Base-by-base conservation (phyloP, 2,888 invertebrate species). In the Acrobeloides nanus region DNA sequence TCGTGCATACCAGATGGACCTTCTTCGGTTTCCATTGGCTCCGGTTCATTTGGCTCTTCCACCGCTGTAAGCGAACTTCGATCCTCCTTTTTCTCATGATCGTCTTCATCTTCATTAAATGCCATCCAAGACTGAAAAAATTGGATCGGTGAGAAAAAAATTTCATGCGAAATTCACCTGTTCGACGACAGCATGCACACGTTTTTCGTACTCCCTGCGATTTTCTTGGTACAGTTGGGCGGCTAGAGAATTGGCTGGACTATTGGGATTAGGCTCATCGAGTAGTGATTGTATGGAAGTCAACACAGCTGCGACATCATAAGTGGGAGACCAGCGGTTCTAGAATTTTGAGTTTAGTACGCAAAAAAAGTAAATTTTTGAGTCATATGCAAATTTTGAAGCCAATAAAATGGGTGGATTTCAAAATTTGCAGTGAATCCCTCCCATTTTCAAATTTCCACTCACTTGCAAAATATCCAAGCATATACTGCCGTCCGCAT, bases 251-350 rank as follows among this genome's bases (percentile, higher is more conserved):
- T 97, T 97, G 69, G 95, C 95, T 74, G 95, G 95, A 68, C 92
- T 93, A 81, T 95, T 95, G 65, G 95, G 95, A 80, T 97, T 97
- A 58, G 95, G 95, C 81, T 97, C 95, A 83, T 95, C 95, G 79
- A 97, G 82, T 80, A 97, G 82, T 74, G 93, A 93, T 89, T 95
- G 84, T 82, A 97, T 99, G 75, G 95, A 95, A 76, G 97, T 99
- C 80, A 99, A 82, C 76, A 99, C 97, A 69, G 97, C 97, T 68
- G 95, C 93, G 48, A 99, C 97, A 82, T 99, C 97, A 78, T 99
- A 99, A 66, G 97, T 99, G 66, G 97, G 97, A 78, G 92, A 92
- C 97, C 97, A 99, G 80, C 95, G 58, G 34, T 57, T 57, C 57
- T 57, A 18, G 17, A 61, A 52, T 12, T 17, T 21, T 32, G 15